Evolutionary conservation across 2,888 invertebrate species (phyloP), one percentile per base, ranked within the genome.

Genomic region (Polydrusus cervinus): DNA sequence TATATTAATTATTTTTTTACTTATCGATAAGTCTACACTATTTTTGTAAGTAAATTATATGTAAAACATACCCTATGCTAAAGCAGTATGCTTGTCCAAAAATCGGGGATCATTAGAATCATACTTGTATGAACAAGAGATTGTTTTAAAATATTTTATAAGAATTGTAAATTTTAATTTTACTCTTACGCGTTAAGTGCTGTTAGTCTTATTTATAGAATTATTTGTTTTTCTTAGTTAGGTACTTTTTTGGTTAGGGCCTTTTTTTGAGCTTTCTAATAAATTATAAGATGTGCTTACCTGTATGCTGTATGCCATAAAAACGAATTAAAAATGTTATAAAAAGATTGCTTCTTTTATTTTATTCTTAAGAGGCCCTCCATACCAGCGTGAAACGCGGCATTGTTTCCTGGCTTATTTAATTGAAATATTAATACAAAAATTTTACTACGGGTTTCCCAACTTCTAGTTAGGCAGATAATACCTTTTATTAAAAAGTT

Each of bases 241-340:
- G 43, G 18, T 43, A 8, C 13, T 25, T 30, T 45, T 62, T 62
- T 62, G 61, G 61, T 61, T 62, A 62, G 43, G 62, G 62, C 38
- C 47, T 62, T 62, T 13, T 53, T n/a, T 53, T 53, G 53, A 45
- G 62, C 62, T 62, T 45, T 43, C 43, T 62, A 62, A 62, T 62
- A 18, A 62, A 45, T 14, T 62, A 25, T 45, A 62, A 62, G 53
- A 45, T 62, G 25, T 62, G 47, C 62, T 62, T 62, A 62, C 10
- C 3, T 62, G 45, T 62, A 62, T 45, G 62, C 3, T 62, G 45
- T 62, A 62, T 45, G 62, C 62, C 62, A 62, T 62, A 20, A 43
- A 47, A 62, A 62, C 20, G 47, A 43, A 61, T 40, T 61, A 61
- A 40, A 62, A 62, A 62, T 47, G 25, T 43, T 40, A 14, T 45